Percentiles rank a stretch among this genome's conserved stretches.
Conservation (phyloP, 2,113 vertebrate species). For the Sapajus apella region DNA sequence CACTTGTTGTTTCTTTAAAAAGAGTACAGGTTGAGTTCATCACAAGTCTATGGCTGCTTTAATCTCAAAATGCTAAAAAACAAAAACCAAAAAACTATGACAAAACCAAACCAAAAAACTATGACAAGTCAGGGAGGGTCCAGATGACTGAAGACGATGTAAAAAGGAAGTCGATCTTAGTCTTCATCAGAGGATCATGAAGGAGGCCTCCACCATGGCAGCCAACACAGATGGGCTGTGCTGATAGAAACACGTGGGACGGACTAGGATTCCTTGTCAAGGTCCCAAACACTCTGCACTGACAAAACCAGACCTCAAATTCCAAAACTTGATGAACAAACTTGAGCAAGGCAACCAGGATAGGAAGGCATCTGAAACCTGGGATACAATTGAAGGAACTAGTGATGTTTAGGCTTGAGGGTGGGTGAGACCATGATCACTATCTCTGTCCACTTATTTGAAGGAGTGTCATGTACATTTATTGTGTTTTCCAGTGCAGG, state of each 20-base stretch:
- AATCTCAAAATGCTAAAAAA: constrained; percentile 7
- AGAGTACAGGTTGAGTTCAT: background rate
- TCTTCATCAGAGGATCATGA: background rate
- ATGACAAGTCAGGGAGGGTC: background rate
- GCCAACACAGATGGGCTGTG: background rate
- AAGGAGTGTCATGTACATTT: background rate
- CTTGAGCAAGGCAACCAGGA: background rate
- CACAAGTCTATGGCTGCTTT: background rate
- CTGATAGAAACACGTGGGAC: background rate
- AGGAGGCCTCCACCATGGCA: background rate
- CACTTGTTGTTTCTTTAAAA: background rate
- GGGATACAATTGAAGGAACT: background rate
- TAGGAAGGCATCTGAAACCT: background rate
- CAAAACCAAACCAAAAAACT: background rate
- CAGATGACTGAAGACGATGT: background rate
- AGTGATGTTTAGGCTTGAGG: background rate
- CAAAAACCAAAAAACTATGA: background rate
- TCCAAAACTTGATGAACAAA: background rate
- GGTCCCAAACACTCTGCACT: background rate
- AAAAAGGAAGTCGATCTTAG: background rate
- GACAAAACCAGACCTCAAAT: background rate
- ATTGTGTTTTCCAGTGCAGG: background rate
- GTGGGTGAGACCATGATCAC: background rate
- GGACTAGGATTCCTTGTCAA: background rate
- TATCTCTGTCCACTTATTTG: background rate